phyloP scores from a whole-genome alignment of 1,140 invertebrate species.

The Drosophila bifasciata region DNA sequence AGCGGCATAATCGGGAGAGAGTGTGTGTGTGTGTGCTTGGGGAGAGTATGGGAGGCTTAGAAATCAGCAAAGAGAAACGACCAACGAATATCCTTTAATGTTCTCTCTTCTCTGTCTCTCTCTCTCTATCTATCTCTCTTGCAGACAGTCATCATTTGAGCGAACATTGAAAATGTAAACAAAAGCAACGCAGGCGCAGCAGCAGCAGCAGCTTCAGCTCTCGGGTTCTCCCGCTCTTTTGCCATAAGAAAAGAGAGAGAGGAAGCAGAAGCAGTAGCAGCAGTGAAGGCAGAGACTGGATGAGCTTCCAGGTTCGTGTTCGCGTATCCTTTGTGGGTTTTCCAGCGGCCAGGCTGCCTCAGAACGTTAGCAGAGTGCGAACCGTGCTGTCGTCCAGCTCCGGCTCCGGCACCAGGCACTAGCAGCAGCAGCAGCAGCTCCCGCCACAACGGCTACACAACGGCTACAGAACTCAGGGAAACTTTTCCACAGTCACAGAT shows the following conservation, averaged over 20 bases:
- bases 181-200: constrained; percentile 75
- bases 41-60: constrained; percentile 2
- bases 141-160: constrained; percentile 53
- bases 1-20: constrained; percentile 39
- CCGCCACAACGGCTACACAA: constrained; percentile 30
- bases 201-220: constrained; percentile 41
- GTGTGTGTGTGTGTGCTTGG: constrained; percentile 6
- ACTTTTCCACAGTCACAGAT: constrained; percentile 58
- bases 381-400: constrained; percentile 63
- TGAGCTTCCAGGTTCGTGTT: constrained; percentile 39
- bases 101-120: constrained; percentile 1
- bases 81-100: constrained; percentile 7
- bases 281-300: too few relatives aligned
- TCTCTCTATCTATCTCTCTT: constrained; percentile 9
- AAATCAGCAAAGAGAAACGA: constrained; percentile 34
- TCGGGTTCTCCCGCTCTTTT: constrained; percentile 42
- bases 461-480: constrained; percentile 64
- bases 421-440: constrained; percentile 37
- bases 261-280: constrained; percentile 6
- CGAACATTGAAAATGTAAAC: constrained; percentile 75
- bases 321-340: constrained; percentile 24
- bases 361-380: constrained; percentile 67
- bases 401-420: constrained; percentile 6
- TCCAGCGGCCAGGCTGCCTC: constrained; percentile 46
- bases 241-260: constrained; percentile 2